Evolutionary conservation across 2,113 vertebrate species (phyloP), one percentile per base, ranked within the genome.

Genomic region (Odobenus rosmarus): DNA sequence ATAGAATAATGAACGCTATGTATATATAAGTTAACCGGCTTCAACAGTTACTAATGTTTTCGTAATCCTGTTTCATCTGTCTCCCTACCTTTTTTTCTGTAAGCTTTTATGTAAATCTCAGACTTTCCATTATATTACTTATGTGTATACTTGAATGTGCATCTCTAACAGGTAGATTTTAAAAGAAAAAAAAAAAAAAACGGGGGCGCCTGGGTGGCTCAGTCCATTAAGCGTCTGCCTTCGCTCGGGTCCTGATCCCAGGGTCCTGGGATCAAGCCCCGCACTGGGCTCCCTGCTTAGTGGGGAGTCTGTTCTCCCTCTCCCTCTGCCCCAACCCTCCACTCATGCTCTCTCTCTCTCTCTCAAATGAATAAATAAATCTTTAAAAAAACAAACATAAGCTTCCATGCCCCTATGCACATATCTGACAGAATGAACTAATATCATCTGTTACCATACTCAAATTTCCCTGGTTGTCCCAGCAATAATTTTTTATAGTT

Each of bases 401-500:
- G 55, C 14, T 82, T 92, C 21, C 23, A 10, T 96, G 2, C 39
- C 5, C 10, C 7, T 46, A 39, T 67, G 28, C 42, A 24, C 7
- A 36, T 83, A 87, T 81, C 42, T 93, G 46, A 39, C 39, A 69
- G n/a, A 77, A 71, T 14, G 31, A 97, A 42, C 3, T 51, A 21
- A 26, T 61, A 57, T 24, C 33, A 46, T 79, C 33, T 71, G 2
- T 88, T 95, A 64, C 10, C 5, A 26, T 42, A 26, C 87, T 82
- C 74, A 77, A 23, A 87, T 82, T 81, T 87, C 46, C 39, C 18
- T 76, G 12, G 67, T 51, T 49, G 49, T 93, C 76, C n/a, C n/a
- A 96, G 51, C 42, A 80, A 21, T 80, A 74, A 92, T 57, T 71
- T 90, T 88, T 92, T 53, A 92, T 88, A 57, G 61, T 85, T 93